Base-by-base conservation (phyloP, 2,888 invertebrate genomes). In the Ceratothoa steindachneri region DNA sequence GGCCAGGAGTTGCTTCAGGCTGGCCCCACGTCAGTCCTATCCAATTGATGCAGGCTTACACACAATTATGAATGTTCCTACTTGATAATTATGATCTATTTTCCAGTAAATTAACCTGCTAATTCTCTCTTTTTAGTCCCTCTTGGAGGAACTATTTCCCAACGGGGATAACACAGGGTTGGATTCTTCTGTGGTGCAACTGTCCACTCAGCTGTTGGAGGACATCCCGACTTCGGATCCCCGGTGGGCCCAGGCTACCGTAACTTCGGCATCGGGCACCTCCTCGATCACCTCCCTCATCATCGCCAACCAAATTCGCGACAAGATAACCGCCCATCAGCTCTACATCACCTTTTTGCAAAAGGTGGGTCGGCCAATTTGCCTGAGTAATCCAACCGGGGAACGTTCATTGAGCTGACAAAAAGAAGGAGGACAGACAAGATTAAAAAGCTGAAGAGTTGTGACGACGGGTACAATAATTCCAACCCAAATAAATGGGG, bases 141-240 rank as follows among this genome's bases (percentile, higher is more conserved):
- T 87, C 76, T 82, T 87, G 64, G 84, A 85, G 64, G 87, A 87
- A 71, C 81, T 87, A 55, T 85, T 87, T 75, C 85, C 85, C 3
- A 73, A 75, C 3, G 81, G 80, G 31, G 67, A 76, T 24, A 81
- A 77, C 60, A 81, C 82, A 27, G 81, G 82, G 3, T 53, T 79
- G 22, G 73, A 80, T 51, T 19, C 69, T 15, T 52, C 84, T 1
- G 82, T 84, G 1, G 83, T 84, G n/a, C 66, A 68, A 24, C 71
- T 81, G 1, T 80, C 80, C 3, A 52, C 24, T 75, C 91, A 93
- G 83, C 87, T 95, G 81, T 88, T 95, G 72, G 92, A 96, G 83
- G 95, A 96, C 85, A 89, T 90, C 80, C 95, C 96, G 0, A 90
- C 91, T 0, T 90, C 92, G 15, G 97, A 97, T 87, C 96, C 96